Conservation (phyloP, 2,888 invertebrate genomes). For the Andrena fulva region DNA sequence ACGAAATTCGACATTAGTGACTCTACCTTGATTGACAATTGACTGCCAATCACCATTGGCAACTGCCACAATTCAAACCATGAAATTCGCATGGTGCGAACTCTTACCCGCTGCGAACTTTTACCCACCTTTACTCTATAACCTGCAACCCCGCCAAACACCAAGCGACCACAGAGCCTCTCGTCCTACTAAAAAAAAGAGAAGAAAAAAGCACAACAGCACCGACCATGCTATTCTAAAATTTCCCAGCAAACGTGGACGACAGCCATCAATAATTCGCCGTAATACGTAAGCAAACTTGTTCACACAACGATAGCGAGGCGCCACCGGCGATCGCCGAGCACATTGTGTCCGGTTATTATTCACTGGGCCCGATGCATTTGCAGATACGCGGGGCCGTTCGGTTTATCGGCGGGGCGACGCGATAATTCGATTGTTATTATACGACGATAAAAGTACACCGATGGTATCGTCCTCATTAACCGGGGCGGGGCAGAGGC, state of each 20-base stretch:
- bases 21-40: no score
- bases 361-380: constrained; percentile 62
- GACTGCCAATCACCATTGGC: no score
- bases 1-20: no score
- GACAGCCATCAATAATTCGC: background rate
- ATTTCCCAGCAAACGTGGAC: background rate
- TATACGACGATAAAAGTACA: constrained; percentile 64
- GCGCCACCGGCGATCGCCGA: background rate
- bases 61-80: no score
- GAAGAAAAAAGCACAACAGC: background rate
- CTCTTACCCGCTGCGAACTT: no score
- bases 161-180: no score
- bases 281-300: constrained; percentile 39
- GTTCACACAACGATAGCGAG: constrained; percentile 37
- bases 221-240: background rate
- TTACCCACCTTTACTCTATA: no score
- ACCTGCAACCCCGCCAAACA: no score
- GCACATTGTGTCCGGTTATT: constrained; percentile 42
- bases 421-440: constrained; percentile 64
- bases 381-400: constrained; percentile 54
- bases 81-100: no score
- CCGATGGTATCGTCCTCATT: constrained; percentile 51
- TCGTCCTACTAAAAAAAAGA: background rate
- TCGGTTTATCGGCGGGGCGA: constrained; percentile 55
- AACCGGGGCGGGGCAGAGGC: constrained; percentile 25